Percentiles rank a stretch among this genome's conserved stretches.
Evolutionary conservation across 2,888 invertebrate species (phyloP).

Genomic region (Acleris laterana): DNA sequence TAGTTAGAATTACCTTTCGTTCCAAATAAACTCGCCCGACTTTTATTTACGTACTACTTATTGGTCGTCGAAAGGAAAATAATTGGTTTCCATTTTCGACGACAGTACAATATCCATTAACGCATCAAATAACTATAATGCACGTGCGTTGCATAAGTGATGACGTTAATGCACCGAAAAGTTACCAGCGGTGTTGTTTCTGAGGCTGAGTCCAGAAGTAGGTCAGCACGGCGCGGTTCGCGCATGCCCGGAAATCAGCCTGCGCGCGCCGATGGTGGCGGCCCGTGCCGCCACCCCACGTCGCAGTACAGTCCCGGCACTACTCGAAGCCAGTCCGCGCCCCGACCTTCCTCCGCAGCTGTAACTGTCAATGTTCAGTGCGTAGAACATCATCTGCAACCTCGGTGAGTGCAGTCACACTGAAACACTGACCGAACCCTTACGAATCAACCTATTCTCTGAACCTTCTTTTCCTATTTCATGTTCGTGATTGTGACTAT

Average conservation of each 20-base stretch:
- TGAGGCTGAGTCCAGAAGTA: constrained; percentile 55
- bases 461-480: constrained; percentile 46
- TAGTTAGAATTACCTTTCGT: too few species aligned
- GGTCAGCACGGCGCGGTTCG: constrained; percentile 52
- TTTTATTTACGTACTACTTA: too few species aligned
- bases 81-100: too few species aligned
- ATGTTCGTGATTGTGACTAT: constrained; percentile 56
- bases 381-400: constrained; percentile 53
- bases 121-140: neutral
- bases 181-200: constrained; percentile 35
- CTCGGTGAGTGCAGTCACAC: constrained; percentile 65
- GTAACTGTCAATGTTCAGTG: constrained; percentile 50
- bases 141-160: neutral
- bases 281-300: constrained; percentile 17
- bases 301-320: constrained; percentile 28
- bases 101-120: too few species aligned
- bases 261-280: constrained; percentile 41
- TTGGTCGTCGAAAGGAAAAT: too few species aligned
- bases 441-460: constrained; percentile 49
- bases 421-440: constrained; percentile 38
- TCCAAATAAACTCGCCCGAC: too few species aligned
- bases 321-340: constrained; percentile 22
- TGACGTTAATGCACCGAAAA: neutral
- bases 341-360: constrained; percentile 43
- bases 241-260: constrained; percentile 56